These are phyloP conservation scores for Rousettus leschenaultii DNA, from an alignment of 2,113 vertebrate species.

Conservation along the genomic window DNA sequence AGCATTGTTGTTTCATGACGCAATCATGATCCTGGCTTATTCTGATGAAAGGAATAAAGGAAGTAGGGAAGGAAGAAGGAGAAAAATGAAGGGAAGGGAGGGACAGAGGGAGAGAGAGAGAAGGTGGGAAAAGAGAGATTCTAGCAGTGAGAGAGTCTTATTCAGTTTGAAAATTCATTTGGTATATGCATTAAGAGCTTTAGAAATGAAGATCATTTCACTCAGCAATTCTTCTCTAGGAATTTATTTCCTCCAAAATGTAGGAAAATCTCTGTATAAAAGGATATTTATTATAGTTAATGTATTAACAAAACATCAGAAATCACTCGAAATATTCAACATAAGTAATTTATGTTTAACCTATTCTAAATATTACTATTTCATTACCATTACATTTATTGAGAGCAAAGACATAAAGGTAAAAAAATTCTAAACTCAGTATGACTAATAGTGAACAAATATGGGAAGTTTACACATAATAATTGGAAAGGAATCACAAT, in stretches of 20 bases:
- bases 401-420: neutral
- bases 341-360: neutral
- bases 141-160: neutral
- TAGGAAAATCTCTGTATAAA: neutral
- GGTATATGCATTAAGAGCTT: neutral
- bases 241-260: neutral
- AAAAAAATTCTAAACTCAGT: neutral
- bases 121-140: neutral
- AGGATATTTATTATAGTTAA: neutral
- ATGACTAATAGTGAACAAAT: neutral
- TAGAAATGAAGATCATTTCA: neutral
- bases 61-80: neutral
- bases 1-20: neutral
- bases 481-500: neutral
- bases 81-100: rapidly evolving
- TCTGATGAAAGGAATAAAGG: neutral
- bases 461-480: neutral
- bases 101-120: neutral
- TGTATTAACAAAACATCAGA: neutral
- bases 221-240: neutral
- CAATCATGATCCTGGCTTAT: neutral
- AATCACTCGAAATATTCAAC: neutral
- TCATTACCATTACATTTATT: neutral
- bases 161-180: neutral
- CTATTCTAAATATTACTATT: neutral